A percentile compares a stretch with the other conserved stretches of the same genome.
Evolutionary conservation across 2,797 vertebrate species (phyloP).

Genomic region (Alfaro cultratus): DNA sequence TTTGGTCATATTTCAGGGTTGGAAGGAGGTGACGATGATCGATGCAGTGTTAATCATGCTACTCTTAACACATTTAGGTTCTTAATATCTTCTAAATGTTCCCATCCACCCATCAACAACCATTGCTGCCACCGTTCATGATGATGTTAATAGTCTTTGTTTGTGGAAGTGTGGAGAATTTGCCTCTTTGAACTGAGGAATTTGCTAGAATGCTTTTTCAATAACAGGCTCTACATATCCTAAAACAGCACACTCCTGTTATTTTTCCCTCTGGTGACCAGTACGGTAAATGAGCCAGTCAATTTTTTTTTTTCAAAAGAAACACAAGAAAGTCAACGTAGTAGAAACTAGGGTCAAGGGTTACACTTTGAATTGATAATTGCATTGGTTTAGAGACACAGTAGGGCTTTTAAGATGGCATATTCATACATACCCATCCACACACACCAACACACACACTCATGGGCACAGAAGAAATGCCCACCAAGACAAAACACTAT

Average conservation of each 20-base stretch:
- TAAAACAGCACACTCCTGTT: not conserved
- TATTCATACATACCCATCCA: not conserved
- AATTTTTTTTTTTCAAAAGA: not conserved
- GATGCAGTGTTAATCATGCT: conserved; percentile 28
- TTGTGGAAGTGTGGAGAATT: conserved; percentile 23
- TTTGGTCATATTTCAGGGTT: conserved; percentile 39
- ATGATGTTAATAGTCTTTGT: conserved; percentile 45
- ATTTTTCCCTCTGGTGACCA: not conserved
- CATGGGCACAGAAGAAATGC: not conserved
- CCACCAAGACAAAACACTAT: not conserved
- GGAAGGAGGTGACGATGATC: conserved; percentile 49
- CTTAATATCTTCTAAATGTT: conserved; percentile 37
- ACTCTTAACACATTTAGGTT: conserved; percentile 40
- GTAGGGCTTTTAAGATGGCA: not conserved
- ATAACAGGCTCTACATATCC: not conserved
- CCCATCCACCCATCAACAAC: conserved; percentile 38
- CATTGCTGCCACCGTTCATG: conserved; percentile 28
- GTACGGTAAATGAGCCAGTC: conserved; percentile 6
- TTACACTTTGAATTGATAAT: conserved; percentile 18
- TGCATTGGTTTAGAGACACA: conserved; percentile 10
- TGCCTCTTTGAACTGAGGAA: conserved; percentile 9
- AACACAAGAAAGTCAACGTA: not conserved
- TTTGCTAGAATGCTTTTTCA: conserved; percentile 11
- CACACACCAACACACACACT: not conserved
- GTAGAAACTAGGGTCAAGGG: not conserved